Percentiles rank a stretch among this genome's conserved stretches.
Conservation (phyloP, 2,797 vertebrate genomes). For the Enteromius mattozi region DNA sequence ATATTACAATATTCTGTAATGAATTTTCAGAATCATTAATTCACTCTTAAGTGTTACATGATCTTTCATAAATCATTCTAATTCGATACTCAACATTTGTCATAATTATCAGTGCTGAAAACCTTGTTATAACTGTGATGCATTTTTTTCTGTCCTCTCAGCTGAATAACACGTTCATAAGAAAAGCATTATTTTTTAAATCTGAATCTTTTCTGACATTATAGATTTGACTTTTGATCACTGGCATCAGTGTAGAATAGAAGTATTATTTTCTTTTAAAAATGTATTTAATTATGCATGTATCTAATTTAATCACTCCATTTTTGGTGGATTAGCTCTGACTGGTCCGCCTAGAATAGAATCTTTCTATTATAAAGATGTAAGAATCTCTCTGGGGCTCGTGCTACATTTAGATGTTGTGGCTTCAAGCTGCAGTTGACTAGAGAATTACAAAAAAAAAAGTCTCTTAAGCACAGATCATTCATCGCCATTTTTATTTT, state of each 20-base stretch:
- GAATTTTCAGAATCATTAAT: not conserved
- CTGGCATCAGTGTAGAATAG: not conserved
- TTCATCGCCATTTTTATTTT: not conserved
- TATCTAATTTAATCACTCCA: not conserved
- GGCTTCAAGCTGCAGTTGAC: slow-evolving; percentile 6
- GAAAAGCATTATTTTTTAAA: not conserved
- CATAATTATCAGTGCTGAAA: not conserved
- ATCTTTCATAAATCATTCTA: not conserved
- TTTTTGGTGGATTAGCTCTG: not conserved
- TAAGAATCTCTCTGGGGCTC: not conserved
- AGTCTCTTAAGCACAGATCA: not conserved
- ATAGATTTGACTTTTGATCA: not conserved
- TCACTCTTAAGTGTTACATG: not conserved
- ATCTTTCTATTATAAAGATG: not conserved
- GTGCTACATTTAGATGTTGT: not conserved
- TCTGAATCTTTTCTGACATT: not conserved
- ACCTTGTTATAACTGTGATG: not conserved
- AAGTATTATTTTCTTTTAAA: not conserved
- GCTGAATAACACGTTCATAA: not conserved
- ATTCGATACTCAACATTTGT: not conserved
- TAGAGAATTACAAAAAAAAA: not conserved
- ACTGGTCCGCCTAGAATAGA: not conserved
- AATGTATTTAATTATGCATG: not conserved
- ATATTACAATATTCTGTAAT: not conserved
- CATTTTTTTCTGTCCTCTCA: not conserved